Percentiles rank a stretch among this genome's conserved stretches.
Evolutionary conservation across 1,140 invertebrate genomes (phyloP).

Genomic region (Holotrichia oblita): DNA sequence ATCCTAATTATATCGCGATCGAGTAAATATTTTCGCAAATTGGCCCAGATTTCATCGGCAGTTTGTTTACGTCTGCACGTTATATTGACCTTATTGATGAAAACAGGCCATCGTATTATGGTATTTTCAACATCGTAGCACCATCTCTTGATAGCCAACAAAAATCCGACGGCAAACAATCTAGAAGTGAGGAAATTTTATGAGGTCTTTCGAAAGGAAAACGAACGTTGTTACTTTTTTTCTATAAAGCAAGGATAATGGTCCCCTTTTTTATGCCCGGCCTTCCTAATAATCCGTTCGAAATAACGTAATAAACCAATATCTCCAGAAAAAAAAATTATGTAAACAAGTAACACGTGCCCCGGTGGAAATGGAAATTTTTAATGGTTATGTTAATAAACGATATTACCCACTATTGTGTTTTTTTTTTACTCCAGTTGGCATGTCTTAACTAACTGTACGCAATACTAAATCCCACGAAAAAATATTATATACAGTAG

Average conservation of each 20-base stretch:
- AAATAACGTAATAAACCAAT: not conserved
- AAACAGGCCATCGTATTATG: not conserved
- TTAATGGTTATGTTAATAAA: no score
- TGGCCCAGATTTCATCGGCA: slow-evolving; percentile 26
- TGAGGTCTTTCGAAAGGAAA: not conserved
- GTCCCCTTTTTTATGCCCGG: not conserved
- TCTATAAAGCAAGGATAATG: not conserved
- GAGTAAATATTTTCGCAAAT: slow-evolving; percentile 30
- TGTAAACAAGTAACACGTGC: no score
- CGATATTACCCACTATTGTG: no score
- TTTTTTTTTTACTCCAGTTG: no score
- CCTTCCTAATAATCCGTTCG: not conserved
- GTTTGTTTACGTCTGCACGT: slow-evolving; percentile 28
- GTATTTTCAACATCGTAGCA: not conserved
- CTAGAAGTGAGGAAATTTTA: not conserved
- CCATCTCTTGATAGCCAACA: not conserved
- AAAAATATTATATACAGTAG: no score
- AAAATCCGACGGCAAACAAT: not conserved
- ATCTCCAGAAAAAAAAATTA: no score
- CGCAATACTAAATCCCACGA: no score
- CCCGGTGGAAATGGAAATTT: no score
- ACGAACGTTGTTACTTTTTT: not conserved
- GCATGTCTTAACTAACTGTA: no score
- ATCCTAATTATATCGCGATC: slow-evolving; percentile 16
- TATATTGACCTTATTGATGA: slow-evolving; percentile 30